Base-by-base conservation (phyloP, 2,113 vertebrate species). In the Tor tambroides region DNA sequence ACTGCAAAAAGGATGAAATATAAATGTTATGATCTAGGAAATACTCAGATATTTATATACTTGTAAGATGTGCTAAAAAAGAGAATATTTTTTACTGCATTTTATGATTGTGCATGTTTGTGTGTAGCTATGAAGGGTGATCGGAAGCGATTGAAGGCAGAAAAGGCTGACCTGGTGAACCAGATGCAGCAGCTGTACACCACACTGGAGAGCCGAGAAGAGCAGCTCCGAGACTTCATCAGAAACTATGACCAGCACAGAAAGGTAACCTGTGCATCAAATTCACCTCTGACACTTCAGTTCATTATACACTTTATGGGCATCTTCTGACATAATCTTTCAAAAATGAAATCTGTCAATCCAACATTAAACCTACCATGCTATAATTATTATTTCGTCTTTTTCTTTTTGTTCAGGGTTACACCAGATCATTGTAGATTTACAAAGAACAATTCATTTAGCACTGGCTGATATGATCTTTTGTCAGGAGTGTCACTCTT, bases 131-230 rank as follows among this genome's bases (percentile, higher is more conserved):
- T 97, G 97, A 97, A 97, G 84, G 95, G 95, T 0, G 97, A 97
- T 87, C 95, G 97, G 63, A 97, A 96, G 90, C 95, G 97, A 49
- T 93, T 97, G 89, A 97, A 97, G 92, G 95, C 92, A 0, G 97
- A 97, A 93, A 97, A 97, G 90, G 94, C 95, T 0, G 96, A 97
- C 93, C 92, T 97, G 91, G 95, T 96, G 87, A 97, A 94, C 91
- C 96, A 97, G 92, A 97, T 97, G 97, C 96, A 97, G 91, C 96
- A 97, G 95, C 94, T 97, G 21, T 97, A 97, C 0, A 94, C 96
- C 88, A 97, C 96, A 0, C 92, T 97, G 92, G 97, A 97, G 88
- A 97, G 96, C 91, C 94, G 96, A 0, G 97, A 97, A 91, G 96
- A 97, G 89, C 97, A 97, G 92, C 95, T 97, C 28, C 93, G 96